Conservation (phyloP, 2,888 invertebrate species). For the Coronaproctus castanopsis region DNA sequence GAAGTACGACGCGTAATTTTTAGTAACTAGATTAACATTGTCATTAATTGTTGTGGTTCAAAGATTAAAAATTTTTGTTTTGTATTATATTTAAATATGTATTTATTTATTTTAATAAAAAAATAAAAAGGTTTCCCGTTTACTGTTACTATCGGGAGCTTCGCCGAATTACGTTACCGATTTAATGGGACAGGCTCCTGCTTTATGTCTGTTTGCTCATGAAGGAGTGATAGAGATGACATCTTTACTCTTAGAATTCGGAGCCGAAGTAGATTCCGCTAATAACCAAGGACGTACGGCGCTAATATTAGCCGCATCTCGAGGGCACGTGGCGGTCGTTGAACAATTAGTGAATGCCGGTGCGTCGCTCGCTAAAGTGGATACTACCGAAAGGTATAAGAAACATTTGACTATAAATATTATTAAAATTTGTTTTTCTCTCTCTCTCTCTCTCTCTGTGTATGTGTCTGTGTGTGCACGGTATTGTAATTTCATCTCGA, state of each 20-base stretch:
- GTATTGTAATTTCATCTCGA: too few species aligned
- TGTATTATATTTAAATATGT: too few species aligned
- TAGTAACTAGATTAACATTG: too few species aligned
- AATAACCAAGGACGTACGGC: conserved; percentile 79
- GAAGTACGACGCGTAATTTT: too few species aligned
- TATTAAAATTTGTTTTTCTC: not conserved
- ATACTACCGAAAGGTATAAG: conserved; percentile 46
- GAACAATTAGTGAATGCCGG: conserved; percentile 43
- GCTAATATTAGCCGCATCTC: conserved; percentile 63
- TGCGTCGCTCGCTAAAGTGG: conserved; percentile 53
- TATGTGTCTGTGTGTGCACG: too few species aligned
- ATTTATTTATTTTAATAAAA: too few species aligned
- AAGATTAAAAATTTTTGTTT: too few species aligned
- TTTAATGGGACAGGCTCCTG: conserved; percentile 59
- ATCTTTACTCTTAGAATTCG: conserved; percentile 70
- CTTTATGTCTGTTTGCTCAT: conserved; percentile 70
- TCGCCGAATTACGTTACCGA: conserved; percentile 67
- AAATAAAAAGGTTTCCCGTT: conserved; percentile 69
- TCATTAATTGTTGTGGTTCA: too few species aligned
- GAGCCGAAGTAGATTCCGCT: conserved; percentile 64
- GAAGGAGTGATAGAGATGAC: conserved; percentile 88
- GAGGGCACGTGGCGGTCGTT: conserved; percentile 72
- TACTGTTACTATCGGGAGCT: conserved; percentile 72
- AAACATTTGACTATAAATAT: too few species aligned
- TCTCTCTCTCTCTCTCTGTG: not conserved